A percentile compares a stretch with the other conserved stretches of the same genome.
phyloP scores from a whole-genome alignment of 2,888 invertebrate species.

The Temnothorax unifasciatus region DNA sequence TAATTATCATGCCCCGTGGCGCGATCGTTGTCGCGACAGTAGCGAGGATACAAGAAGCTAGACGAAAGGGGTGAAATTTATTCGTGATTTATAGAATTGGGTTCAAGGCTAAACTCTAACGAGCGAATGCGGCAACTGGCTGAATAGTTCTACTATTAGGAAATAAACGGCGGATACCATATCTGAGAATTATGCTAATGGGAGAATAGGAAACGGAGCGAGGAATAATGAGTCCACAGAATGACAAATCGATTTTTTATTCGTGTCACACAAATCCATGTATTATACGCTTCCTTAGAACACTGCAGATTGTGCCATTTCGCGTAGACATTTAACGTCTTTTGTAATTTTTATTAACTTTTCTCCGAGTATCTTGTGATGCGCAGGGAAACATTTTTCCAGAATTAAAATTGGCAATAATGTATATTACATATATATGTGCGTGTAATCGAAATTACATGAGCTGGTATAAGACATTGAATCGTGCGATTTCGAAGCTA shows the following conservation, averaged over 20 bases:
- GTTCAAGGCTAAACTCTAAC: conserved; percentile 13
- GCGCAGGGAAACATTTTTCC: neutral
- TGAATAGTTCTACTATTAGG: conserved; percentile 15
- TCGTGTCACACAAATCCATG: neutral
- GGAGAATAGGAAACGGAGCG: neutral
- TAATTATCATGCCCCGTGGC: conserved; percentile 82
- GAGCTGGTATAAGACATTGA: neutral
- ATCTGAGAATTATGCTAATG: conserved; percentile 7
- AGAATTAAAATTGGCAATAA: neutral
- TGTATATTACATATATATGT: too few relatives aligned
- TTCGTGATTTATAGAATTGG: conserved; percentile 80
- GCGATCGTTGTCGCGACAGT: conserved; percentile 72
- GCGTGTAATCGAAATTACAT: neutral
- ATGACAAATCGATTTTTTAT: conserved; percentile 5
- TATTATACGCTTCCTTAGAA: neutral
- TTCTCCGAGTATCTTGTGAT: neutral
- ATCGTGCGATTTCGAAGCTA: neutral
- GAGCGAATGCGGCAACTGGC: neutral
- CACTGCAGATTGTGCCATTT: neutral
- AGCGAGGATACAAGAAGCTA: conserved; percentile 69
- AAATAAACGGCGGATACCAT: neutral
- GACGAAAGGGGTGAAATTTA: conserved; percentile 75
- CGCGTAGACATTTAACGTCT: neutral
- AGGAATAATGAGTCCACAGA: neutral
- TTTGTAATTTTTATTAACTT: neutral